Evolutionary conservation across 2,888 invertebrate genomes (phyloP), one percentile per base, ranked within the genome.

Genomic region (Strigamia transsilvanica): DNA sequence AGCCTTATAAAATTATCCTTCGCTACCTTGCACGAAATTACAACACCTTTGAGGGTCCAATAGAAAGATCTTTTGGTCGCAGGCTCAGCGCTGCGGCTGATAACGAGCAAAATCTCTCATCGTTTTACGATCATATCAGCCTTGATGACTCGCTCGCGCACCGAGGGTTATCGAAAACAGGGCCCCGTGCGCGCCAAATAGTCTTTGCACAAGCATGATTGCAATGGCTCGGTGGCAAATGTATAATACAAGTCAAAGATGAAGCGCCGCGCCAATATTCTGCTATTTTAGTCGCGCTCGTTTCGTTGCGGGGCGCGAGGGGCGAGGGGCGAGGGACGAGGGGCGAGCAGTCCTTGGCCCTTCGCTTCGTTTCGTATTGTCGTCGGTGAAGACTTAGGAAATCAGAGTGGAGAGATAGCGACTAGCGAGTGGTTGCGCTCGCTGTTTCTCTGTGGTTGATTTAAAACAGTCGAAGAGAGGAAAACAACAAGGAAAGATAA

Each of bases 71-170:
- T 61, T 46, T 61, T 61, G 61, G 61, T 61, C 61, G 61, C 61
- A 61, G 61, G 61, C 61, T 61, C 61, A 61, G 61, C 61, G 10
- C 23, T 61, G 61, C 61, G 61, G 61, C 61, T 61, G 61, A 61
- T 61, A 61, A 61, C 61, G 61, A 61, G 61, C 61, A 61, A 61
- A 61, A 61, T 61, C 61, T 61, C 61, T 61, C 61, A 61, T 61
- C 61, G 61, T 61, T 61, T 61, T 61, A 61, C 61, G 61, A 61
- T 61, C 61, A 61, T 61, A 61, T 61, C 61, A 61, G 61, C 61
- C 61, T 61, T 61, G 61, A 61, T 61, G 61, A 61, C 61, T 61
- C 61, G 61, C 61, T 61, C 61, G 18, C 61, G 61, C 61, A 61
- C 46, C 61, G 61, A 61, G 61, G 61, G 61, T 61, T 61, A 61